Percentiles rank a stretch among this genome's conserved stretches.
phyloP scores from a whole-genome alignment of 2,797 vertebrate genomes.

The Morelia viridis region DNA sequence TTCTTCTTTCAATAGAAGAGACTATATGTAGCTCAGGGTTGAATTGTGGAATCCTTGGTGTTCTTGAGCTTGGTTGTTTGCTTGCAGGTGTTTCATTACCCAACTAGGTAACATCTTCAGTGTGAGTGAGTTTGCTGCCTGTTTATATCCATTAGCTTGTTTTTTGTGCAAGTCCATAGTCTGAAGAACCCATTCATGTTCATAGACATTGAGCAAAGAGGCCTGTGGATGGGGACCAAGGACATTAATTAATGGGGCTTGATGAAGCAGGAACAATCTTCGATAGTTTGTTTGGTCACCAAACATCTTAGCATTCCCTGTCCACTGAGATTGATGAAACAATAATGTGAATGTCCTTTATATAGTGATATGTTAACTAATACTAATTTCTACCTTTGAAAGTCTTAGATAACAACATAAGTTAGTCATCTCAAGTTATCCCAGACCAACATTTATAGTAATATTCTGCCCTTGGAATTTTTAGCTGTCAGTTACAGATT shows the following conservation, averaged over 20 bases:
- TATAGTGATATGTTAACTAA: background rate
- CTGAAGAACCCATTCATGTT: background rate
- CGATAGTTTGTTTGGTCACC: background rate
- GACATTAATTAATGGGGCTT: background rate
- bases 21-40: background rate
- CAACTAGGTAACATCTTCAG: background rate
- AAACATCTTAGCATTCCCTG: background rate
- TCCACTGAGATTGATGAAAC: background rate
- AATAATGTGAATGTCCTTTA: background rate
- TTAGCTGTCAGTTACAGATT: background rate
- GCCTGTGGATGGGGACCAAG: background rate
- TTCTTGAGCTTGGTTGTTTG: background rate
- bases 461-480: background rate
- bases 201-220: background rate
- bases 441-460: background rate
- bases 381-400: background rate
- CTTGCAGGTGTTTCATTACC: background rate
- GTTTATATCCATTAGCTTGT: background rate
- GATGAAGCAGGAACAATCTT: background rate
- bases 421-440: background rate
- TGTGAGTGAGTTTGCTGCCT: background rate
- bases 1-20: background rate
- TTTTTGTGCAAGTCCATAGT: background rate
- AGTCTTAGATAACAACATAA: background rate
- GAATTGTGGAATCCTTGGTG: background rate